These are phyloP conservation scores for Limnodromus scolopaceus DNA, from an alignment of 2,797 vertebrate species.

Conservation along the genomic window DNA sequence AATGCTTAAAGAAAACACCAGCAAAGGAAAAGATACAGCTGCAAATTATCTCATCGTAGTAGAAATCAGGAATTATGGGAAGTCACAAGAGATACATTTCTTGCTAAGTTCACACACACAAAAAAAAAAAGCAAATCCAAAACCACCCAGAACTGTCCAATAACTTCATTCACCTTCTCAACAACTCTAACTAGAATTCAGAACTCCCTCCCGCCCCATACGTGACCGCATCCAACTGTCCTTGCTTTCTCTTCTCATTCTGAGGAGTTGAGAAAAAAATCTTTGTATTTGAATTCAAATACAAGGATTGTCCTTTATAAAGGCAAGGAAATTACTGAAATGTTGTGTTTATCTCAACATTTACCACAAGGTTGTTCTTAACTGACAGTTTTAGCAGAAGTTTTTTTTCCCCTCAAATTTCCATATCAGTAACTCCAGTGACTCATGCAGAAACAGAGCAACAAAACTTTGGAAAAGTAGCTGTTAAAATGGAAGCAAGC, in stretches of 20 bases:
- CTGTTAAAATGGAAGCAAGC: neutral
- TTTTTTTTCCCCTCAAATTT: neutral
- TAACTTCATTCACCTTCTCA: neutral
- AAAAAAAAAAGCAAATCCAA: accelerated
- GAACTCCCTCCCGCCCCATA: neutral
- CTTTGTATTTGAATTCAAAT: neutral
- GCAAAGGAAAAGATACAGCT: neutral
- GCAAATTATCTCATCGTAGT: neutral
- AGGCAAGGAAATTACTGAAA: neutral
- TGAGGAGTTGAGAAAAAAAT: neutral
- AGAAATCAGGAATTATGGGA: neutral
- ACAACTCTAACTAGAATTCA: accelerated
- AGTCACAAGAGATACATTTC: neutral
- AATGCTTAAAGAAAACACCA: neutral
- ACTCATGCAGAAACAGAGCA: neutral
- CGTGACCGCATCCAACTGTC: neutral
- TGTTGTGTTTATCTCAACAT: neutral
- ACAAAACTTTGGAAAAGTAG: neutral
- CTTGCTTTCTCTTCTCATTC: neutral
- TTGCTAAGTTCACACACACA: neutral
- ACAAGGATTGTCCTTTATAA: neutral
- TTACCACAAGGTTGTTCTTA: neutral
- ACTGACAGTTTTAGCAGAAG: neutral
- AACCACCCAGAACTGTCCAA: neutral
- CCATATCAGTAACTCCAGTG: neutral